Evolutionary conservation across 2,888 invertebrate genomes (phyloP).

Genomic region (Ceraclea dissimilis): DNA sequence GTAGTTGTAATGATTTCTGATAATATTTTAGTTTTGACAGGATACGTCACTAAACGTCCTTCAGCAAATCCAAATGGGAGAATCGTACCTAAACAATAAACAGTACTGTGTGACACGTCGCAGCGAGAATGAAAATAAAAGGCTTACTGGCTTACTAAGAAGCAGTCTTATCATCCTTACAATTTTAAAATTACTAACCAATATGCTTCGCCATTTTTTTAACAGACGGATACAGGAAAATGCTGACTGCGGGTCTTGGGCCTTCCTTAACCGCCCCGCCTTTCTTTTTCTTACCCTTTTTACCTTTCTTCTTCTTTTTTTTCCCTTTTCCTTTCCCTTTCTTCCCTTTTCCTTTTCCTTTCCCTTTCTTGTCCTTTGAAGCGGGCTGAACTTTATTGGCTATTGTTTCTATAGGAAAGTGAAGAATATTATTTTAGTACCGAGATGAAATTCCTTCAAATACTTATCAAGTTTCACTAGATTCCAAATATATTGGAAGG

Average conservation of each 20-base stretch:
- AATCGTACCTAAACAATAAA: slow-evolving; percentile 7
- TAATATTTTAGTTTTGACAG: slow-evolving; percentile 9
- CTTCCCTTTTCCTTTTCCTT: not conserved
- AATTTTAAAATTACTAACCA: not conserved
- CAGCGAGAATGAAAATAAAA: too few species aligned
- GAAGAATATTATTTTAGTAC: too few species aligned
- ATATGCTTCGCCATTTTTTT: slow-evolving; percentile 7
- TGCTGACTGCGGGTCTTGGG: slow-evolving; percentile 1
- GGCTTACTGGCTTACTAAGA: too few species aligned
- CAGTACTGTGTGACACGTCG: too few species aligned
- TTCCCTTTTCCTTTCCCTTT: not conserved
- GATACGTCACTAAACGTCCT: slow-evolving; percentile 4
- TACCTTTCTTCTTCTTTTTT: not conserved
- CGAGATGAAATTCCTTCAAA: not conserved
- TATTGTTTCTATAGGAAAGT: not conserved
- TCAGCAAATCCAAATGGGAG: slow-evolving; percentile 11
- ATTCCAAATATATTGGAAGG: too few species aligned
- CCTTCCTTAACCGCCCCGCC: not conserved
- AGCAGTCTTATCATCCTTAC: too few species aligned
- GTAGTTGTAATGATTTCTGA: not conserved
- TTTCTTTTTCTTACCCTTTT: not conserved
- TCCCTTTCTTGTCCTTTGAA: not conserved
- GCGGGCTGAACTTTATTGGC: not conserved
- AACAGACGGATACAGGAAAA: slow-evolving; percentile 6
- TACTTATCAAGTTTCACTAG: too few species aligned